These are phyloP conservation scores for Haliclona indistincta DNA, from an alignment of 37 sponge, comb jelly and placozoan genomes.

Conservation along the genomic window DNA sequence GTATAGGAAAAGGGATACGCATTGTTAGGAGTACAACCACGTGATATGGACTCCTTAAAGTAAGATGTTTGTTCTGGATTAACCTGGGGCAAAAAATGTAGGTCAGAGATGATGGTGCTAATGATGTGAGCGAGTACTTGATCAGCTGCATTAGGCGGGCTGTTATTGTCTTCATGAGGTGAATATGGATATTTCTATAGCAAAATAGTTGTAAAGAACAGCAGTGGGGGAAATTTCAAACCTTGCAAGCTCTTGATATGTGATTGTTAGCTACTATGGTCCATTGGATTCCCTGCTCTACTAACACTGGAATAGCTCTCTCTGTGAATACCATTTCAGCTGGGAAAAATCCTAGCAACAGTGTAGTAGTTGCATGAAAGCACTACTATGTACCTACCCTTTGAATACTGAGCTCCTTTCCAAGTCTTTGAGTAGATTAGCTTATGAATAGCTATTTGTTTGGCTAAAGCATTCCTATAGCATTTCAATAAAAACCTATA, in stretches of 20 bases:
- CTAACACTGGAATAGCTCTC: conserved; percentile 54
- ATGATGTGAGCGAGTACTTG: conserved; percentile 38
- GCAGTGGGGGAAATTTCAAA: neutral
- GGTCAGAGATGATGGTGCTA: neutral
- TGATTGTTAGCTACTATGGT: conserved; percentile 67
- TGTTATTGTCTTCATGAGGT: conserved; percentile 66
- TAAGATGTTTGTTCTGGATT: conserved; percentile 50
- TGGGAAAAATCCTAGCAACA: conserved; percentile 45
- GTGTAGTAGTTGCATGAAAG: neutral
- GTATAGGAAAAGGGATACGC: conserved; percentile 58
- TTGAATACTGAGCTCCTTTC: conserved; percentile 49
- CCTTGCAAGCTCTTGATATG: conserved; percentile 63
- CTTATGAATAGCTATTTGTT: conserved; percentile 61
- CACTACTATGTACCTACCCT: neutral
- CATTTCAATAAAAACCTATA: neutral
- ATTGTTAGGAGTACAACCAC: conserved; percentile 61
- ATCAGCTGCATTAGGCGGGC: conserved; percentile 62
- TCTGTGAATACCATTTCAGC: conserved; percentile 77
- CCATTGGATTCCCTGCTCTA: conserved; percentile 57
- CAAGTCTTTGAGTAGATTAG: conserved; percentile 60
- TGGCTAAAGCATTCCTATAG: conserved; percentile 56
- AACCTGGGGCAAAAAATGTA: conserved; percentile 3
- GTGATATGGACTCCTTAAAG: conserved; percentile 48
- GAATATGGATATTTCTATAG: conserved; percentile 56
- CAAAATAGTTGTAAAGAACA: neutral